Base-by-base conservation (phyloP, 2,888 invertebrate species). In the Dryobota labecula region DNA sequence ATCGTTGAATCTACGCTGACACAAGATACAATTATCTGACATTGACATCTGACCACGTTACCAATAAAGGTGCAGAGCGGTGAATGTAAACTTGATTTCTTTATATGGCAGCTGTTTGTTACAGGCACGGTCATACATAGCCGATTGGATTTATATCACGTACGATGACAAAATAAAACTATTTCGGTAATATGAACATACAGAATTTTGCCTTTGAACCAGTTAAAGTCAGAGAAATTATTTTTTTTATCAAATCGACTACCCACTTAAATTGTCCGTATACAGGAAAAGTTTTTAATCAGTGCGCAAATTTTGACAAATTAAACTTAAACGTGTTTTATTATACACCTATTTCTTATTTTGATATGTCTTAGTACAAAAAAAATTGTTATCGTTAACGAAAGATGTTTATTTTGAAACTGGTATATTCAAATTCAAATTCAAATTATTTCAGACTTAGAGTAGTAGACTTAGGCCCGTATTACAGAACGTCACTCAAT, bases 31-130 rank as follows among this genome's bases (percentile, higher is more conserved):
- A 58, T 71, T 83, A 86, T 83, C 84, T 90, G 92, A 91, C 93
- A 93, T 92, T 94, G 93, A 92, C 90, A 91, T 87, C 90, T 83
- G 85, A 90, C 90, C 88, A 86, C 81, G 82, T 87, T 88, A 81
- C 92, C 91, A 88, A 86, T 91, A 89, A 91, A 88, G 91, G 92
- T 82, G 84, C 80, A 83, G 79, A 89, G 89, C 92, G 92, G 94
- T 93, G 92, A 94, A 92, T 88, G 91, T 90, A 91, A 92, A 93
- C 93, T 87, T 84, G 92, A 91, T 92, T 89, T 88, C 94, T 91
- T 87, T 92, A 91, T 88, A 93, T 81, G 94, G 92, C 83, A 88
- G 86, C 62, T 76, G 63, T 75, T 74, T 80, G 66, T 74, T 73
- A 76, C 77, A 82, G 24, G 30, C 57, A 69, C 20, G 76, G 75